Base-by-base conservation (phyloP, 2,797 vertebrate genomes). In the Centroberyx gerrardi region DNA sequence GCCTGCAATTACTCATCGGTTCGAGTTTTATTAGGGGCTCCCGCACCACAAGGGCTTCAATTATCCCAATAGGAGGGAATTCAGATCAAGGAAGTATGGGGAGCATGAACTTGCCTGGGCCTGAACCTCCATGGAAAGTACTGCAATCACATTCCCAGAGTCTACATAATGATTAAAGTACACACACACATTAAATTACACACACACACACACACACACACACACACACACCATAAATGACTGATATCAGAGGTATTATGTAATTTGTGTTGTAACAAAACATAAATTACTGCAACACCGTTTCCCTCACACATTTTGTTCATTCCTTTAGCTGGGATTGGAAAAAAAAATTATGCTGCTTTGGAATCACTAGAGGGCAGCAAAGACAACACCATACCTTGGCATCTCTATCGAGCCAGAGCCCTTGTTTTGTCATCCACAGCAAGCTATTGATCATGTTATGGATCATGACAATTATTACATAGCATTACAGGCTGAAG, bases 341-440 rank as follows among this genome's bases (percentile, higher is more conserved):
- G 5, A 3, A 12, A 3, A 4, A 48, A 40, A 53, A 51, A 29
- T 8, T 10, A 36, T 55, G 54, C 27, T 17, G 2, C 18, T 14
- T 27, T 29, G 0, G 4, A 10, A 56, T 53, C 94, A 90, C 82
- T 77, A 93, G 94, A 78, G 86, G 94, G 93, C 90, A 89, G 81
- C 92, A 95, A 18, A 89, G 76, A 83, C 68, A 72, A 70, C 1
- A 17, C 3, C 28, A 70, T 1, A 17, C 3, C 28, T 74, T 78
- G 12, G 33, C 58, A 0, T 22, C 6, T 3, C 14, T 4, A 3
- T n/a, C 7, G 49, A 4, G 62, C 56, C 12, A 13, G 4, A 27
- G 46, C 59, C 62, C 8, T 12, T 22, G 71, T 40, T 73, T 68
- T 58, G 31, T 49, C 22, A 42, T 44, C 13, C 36, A 31, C 17